phyloP scores from a whole-genome alignment of 2,888 invertebrate species.

The Loripinus fragilis region DNA sequence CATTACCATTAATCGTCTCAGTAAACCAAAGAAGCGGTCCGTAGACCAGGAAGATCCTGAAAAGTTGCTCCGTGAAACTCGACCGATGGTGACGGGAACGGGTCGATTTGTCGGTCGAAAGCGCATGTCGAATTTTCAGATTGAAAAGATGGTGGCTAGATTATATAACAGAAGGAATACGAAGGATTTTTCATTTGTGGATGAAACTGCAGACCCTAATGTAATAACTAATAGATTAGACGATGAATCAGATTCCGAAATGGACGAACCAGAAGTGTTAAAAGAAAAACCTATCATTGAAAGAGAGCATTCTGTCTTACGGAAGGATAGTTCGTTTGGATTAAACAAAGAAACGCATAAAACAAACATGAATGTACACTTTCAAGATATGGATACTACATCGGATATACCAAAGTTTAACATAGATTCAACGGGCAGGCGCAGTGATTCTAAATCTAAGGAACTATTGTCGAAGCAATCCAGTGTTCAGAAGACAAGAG shows the following conservation, averaged over 20 bases:
- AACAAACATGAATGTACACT: neutral
- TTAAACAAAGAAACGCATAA: neutral
- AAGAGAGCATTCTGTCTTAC: conserved; percentile 21
- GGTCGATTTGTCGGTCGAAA: conserved; percentile 54
- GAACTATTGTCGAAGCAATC: neutral
- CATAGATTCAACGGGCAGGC: neutral
- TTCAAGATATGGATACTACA: neutral
- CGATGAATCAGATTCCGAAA: conserved; percentile 21
- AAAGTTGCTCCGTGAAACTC: conserved; percentile 2
- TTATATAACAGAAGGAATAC: conserved; percentile 43
- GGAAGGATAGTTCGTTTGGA: conserved; percentile 22
- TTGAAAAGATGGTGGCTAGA: conserved; percentile 54
- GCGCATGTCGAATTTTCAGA: conserved; percentile 49
- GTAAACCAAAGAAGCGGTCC: conserved; percentile 52
- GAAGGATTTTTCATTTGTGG: conserved; percentile 38
- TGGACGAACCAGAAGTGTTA: neutral
- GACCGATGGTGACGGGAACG: conserved; percentile 28
- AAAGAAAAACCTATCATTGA: conserved; percentile 8
- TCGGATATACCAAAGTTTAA: neutral
- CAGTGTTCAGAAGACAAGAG: neutral
- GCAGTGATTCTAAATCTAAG: neutral
- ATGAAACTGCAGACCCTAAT: conserved; percentile 29
- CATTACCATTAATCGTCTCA: conserved; percentile 44
- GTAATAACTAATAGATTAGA: conserved; percentile 39
- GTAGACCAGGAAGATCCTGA: conserved; percentile 19